Percentiles rank a stretch among this genome's conserved stretches.
These are phyloP conservation scores for Neocrepidodera transversa DNA, from an alignment of 2,888 invertebrate species.

Conservation along the genomic window DNA sequence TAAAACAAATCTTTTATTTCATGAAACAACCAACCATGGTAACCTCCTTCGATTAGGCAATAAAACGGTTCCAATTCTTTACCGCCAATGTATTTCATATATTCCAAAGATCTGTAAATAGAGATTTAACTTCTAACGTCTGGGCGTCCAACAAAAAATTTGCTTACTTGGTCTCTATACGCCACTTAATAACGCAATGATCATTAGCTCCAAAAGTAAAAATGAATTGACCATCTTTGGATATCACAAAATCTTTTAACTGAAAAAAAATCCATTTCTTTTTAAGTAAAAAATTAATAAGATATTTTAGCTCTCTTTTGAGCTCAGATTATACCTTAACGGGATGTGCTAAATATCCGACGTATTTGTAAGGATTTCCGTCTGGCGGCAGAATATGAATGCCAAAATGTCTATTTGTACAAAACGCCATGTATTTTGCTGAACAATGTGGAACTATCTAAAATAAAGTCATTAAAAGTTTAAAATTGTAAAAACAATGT, in stretches of 20 bases:
- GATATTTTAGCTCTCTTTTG: too few species aligned
- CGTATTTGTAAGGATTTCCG: constrained; percentile 76
- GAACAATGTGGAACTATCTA: constrained; percentile 57
- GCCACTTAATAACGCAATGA: constrained; percentile 66
- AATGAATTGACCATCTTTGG: constrained; percentile 61
- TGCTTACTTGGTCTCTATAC: constrained; percentile 63
- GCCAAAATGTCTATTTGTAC: constrained; percentile 71
- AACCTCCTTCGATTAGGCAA: constrained; percentile 73
- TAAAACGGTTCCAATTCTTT: constrained; percentile 72
- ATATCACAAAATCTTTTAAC: constrained; percentile 58
- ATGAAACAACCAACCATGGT: constrained; percentile 72
- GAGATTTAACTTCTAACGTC: too few species aligned
- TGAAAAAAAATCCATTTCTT: constrained; percentile 43
- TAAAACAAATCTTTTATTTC: constrained; percentile 80
- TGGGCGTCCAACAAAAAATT: too few species aligned
- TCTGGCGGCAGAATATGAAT: constrained; percentile 73
- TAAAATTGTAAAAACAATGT: background rate
- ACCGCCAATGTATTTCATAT: constrained; percentile 64
- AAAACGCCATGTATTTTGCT: constrained; percentile 67
- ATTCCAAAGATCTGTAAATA: constrained; percentile 58
- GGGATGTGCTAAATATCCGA: constrained; percentile 72
- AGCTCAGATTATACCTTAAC: constrained; percentile 64
- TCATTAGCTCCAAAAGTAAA: constrained; percentile 67
- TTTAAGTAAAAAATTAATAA: too few species aligned
- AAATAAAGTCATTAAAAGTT: too few species aligned